Conservation (phyloP, 2,113 vertebrate genomes). For the Hucho hucho region DNA sequence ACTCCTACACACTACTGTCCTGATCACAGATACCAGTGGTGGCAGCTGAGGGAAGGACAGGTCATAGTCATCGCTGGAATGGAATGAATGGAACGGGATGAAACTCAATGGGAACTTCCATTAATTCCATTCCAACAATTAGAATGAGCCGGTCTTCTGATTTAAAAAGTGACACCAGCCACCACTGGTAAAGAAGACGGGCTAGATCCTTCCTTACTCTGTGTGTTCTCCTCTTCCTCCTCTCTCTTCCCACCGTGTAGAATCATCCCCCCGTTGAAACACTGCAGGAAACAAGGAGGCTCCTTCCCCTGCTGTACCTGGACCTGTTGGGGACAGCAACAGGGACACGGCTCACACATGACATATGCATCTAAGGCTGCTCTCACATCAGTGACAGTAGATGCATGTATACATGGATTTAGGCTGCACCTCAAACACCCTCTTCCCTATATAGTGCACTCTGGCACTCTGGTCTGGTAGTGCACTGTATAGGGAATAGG, state of each 20-base stretch:
- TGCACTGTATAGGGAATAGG: background rate
- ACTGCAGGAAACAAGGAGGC: conserved; percentile 94
- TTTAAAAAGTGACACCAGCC: too few species aligned
- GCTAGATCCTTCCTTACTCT: conserved; percentile 76
- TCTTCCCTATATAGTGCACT: too few species aligned
- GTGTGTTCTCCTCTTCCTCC: conserved; percentile 94
- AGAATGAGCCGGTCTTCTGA: too few species aligned
- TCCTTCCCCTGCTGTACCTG: conserved; percentile 97
- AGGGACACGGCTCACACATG: background rate
- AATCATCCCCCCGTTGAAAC: conserved; percentile 96
- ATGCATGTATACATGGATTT: background rate
- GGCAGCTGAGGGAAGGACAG: too few species aligned
- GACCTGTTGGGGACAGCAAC: conserved; percentile 69
- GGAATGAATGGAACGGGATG: too few species aligned
- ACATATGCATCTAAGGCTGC: background rate
- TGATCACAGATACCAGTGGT: too few species aligned
- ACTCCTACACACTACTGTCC: too few species aligned
- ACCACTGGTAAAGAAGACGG: too few species aligned
- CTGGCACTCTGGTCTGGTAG: background rate
- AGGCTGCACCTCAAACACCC: too few species aligned
- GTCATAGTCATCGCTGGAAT: too few species aligned
- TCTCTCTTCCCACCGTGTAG: conserved; percentile 92
- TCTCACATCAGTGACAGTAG: background rate
- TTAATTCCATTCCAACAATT: too few species aligned
- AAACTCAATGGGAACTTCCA: too few species aligned